A percentile compares a stretch with the other conserved stretches of the same genome.
These are phyloP conservation scores for Coelogynopora nodosa DNA, from an alignment of 2,888 invertebrate species.

Conservation along the genomic window DNA sequence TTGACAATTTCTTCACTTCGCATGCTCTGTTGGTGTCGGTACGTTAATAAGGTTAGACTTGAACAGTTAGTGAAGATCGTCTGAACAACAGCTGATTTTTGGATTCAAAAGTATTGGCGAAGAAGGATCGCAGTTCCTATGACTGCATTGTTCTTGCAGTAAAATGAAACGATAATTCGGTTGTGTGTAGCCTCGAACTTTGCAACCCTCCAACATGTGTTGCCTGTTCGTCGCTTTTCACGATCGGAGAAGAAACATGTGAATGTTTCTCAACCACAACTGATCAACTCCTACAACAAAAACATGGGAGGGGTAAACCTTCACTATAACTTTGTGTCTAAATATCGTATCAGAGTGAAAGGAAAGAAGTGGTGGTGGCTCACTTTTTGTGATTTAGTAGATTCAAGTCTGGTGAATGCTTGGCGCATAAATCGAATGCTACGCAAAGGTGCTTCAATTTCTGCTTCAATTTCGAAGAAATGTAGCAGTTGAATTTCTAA, in stretches of 20 bases:
- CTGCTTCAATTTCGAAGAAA: neutral
- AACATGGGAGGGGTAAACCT: neutral
- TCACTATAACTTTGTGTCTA: neutral
- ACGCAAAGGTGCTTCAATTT: neutral
- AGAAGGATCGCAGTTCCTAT: neutral
- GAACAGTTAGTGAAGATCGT: neutral
- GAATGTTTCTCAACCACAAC: neutral
- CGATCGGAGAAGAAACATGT: neutral
- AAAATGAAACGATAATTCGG: neutral
- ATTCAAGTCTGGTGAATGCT: neutral
- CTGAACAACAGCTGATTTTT: neutral
- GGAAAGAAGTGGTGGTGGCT: constrained; percentile 29
- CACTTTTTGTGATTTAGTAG: neutral
- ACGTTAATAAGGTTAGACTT: neutral
- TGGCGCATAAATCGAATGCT: neutral
- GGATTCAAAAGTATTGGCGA: neutral
- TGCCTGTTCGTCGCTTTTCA: neutral
- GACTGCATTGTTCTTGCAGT: neutral
- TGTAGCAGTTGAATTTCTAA: too few relatives aligned
- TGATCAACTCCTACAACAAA: neutral
- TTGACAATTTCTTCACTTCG: constrained; percentile 47
- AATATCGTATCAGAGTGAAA: neutral
- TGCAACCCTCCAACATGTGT: neutral
- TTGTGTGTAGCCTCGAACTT: neutral
- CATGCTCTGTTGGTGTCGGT: constrained; percentile 39